These are phyloP conservation scores for Cyclura pinguis DNA, from an alignment of 2,797 vertebrate species.

Conservation along the genomic window DNA sequence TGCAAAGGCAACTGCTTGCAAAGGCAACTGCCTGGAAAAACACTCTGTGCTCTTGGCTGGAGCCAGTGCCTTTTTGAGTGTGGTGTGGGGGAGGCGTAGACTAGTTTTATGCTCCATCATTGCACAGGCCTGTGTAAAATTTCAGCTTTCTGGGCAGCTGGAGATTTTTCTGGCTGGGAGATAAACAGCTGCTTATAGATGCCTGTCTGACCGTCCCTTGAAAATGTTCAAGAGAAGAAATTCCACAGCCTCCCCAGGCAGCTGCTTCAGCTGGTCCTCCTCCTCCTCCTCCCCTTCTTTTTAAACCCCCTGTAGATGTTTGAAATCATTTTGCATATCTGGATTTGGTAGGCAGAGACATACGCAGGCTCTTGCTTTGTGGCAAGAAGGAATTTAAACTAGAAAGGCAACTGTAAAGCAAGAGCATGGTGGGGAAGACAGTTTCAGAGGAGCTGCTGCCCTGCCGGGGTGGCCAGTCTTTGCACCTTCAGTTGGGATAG, in stretches of 20 bases:
- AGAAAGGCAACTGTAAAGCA: not conserved
- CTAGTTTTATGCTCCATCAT: not conserved
- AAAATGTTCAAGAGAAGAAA: not conserved
- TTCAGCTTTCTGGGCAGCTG: conserved; percentile 2
- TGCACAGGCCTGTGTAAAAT: conserved; percentile 10
- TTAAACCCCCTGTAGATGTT: not conserved
- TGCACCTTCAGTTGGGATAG: not conserved
- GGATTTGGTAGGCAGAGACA: not conserved
- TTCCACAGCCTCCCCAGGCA: conserved; percentile 1
- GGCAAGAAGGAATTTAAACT: not conserved
- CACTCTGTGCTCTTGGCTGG: not conserved
- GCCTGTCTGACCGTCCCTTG: not conserved
- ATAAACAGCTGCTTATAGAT: conserved; percentile 13
- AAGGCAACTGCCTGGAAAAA: not conserved
- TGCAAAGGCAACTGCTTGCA: not conserved
- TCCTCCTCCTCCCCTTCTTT: not conserved
- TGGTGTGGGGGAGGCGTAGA: not conserved
- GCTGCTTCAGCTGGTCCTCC: not conserved
- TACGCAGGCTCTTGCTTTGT: not conserved
- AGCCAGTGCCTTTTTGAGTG: not conserved
- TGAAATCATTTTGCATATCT: not conserved
- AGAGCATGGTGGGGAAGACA: not conserved
- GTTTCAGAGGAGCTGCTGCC: not conserved
- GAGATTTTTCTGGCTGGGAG: conserved; percentile 2
- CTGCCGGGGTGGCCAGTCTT: no score